These are phyloP conservation scores for Drosophila hamatofila DNA, from an alignment of 2,888 invertebrate species.

Conservation along the genomic window DNA sequence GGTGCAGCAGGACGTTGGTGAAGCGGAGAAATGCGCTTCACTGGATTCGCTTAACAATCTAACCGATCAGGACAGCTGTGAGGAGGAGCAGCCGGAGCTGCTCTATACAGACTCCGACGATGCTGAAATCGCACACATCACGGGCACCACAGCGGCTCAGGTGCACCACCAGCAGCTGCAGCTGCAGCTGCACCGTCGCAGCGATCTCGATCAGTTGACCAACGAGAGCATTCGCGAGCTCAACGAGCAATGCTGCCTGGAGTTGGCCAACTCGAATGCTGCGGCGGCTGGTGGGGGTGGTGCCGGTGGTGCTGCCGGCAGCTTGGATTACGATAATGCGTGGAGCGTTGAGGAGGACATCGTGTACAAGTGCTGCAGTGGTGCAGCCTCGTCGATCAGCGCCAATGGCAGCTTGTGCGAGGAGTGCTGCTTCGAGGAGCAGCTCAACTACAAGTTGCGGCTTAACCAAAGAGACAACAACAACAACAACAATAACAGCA, in stretches of 20 bases:
- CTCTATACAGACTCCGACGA: constrained; percentile 88
- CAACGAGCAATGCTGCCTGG: constrained; percentile 84
- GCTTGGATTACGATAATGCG: constrained; percentile 79
- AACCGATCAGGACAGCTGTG: constrained; percentile 88
- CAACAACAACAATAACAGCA: constrained; percentile 60
- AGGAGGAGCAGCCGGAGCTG: constrained; percentile 87
- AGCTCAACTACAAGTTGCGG: constrained; percentile 60
- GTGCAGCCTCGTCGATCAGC: constrained; percentile 29
- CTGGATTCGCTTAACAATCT: constrained; percentile 90
- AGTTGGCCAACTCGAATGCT: constrained; percentile 53
- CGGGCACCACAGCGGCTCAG: constrained; percentile 83
- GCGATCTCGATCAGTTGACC: constrained; percentile 84
- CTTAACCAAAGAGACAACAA: constrained; percentile 64
- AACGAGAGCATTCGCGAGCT: constrained; percentile 83
- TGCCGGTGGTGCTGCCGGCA: constrained; percentile 39
- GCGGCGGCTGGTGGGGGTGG: constrained; percentile 8
- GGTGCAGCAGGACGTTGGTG: constrained; percentile 84
- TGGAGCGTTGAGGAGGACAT: constrained; percentile 84
- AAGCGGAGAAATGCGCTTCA: constrained; percentile 85
- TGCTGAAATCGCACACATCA: constrained; percentile 87
- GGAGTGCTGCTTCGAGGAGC: constrained; percentile 70
- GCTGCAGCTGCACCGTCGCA: constrained; percentile 53
- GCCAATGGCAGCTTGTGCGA: constrained; percentile 56
- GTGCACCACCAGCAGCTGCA: constrained; percentile 73
- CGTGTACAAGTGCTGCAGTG: constrained; percentile 71